Conservation (phyloP, 2,797 vertebrate genomes). For the Hemitrygon akajei region DNA sequence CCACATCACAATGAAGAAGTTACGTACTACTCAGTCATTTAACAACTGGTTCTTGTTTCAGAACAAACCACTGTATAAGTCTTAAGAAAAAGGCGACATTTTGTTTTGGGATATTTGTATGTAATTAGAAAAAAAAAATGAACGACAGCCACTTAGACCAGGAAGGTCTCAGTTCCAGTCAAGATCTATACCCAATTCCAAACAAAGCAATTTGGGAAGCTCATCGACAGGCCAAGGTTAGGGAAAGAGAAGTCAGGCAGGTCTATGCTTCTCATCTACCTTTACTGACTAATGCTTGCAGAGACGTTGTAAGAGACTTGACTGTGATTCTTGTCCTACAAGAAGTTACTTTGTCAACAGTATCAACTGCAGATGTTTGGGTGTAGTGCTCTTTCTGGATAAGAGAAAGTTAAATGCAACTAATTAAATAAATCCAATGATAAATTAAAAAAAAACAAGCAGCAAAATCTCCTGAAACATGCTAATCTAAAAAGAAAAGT, state of each 20-base stretch:
- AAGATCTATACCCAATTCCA: neutral
- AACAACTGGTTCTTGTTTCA: neutral
- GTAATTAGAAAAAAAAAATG: neutral
- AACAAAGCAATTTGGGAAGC: neutral
- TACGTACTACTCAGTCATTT: neutral
- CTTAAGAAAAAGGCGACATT: neutral
- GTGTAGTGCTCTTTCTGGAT: no score
- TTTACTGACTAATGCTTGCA: neutral
- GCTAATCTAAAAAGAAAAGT: neutral
- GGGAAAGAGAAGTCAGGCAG: neutral
- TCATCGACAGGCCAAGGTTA: neutral
- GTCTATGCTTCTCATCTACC: neutral
- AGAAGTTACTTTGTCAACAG: neutral
- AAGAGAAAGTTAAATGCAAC: neutral
- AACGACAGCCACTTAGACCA: no score
- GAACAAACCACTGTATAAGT: no score
- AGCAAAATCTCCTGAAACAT: neutral
- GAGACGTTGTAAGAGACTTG: neutral
- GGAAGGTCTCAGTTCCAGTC: neutral
- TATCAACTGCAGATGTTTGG: neutral
- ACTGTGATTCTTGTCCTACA: neutral
- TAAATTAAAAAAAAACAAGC: neutral
- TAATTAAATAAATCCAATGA: neutral
- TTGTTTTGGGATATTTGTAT: neutral
- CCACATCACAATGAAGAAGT: no score